A percentile compares a stretch with the other conserved stretches of the same genome.
phyloP scores from a whole-genome alignment of 1,140 invertebrate species.

The Neodiprion pinetum region DNA sequence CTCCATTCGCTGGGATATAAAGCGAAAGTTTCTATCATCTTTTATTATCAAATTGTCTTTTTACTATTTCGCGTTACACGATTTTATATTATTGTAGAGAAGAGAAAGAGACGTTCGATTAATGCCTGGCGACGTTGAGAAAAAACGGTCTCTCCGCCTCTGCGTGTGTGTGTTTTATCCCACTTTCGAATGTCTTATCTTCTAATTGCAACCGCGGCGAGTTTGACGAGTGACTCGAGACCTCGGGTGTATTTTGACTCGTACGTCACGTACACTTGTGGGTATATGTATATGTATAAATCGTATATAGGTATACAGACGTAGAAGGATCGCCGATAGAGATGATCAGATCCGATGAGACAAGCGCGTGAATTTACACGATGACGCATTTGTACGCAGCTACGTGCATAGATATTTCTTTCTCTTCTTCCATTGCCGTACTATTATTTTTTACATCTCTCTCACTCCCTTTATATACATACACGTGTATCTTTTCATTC shows the following conservation, averaged over 20 bases:
- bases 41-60: not conserved
- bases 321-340: not conserved
- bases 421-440: not conserved
- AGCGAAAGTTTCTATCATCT: not conserved
- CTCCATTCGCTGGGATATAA: not conserved
- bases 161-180: not conserved
- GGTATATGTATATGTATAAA: not conserved
- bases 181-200: not conserved
- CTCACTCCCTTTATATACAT: not conserved
- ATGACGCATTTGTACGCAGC: not conserved
- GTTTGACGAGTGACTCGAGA: no score
- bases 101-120: slow-evolving; percentile 5
- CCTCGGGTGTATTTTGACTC: not conserved
- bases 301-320: not conserved
- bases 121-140: not conserved
- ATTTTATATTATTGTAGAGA: no score
- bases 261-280: not conserved
- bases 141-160: no score
- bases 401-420: not conserved
- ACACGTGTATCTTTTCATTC: no score
- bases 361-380: not conserved
- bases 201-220: no score
- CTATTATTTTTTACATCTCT: not conserved
- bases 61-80: no score
- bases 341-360: not conserved